Percentiles rank a stretch among this genome's conserved stretches.
phyloP scores from a whole-genome alignment of 2,888 invertebrate species.

The Listrodromus nycthemerus region DNA sequence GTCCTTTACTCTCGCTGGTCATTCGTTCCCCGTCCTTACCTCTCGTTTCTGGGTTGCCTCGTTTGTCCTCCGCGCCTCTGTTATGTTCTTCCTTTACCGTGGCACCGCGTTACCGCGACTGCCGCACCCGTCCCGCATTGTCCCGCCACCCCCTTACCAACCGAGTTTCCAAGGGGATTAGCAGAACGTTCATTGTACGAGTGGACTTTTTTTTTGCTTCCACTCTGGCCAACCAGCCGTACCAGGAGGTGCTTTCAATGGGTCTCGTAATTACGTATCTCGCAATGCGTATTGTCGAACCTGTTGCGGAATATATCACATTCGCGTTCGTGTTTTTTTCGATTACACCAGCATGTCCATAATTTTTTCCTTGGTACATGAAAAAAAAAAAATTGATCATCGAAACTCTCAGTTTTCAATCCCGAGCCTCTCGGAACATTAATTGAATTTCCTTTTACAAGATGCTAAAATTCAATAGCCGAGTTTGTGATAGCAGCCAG shows the following conservation, averaged over 20 bases:
- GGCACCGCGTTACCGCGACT: conserved; percentile 30
- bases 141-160: conserved; percentile 9
- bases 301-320: neutral
- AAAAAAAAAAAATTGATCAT: neutral
- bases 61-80: neutral
- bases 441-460: too few species aligned
- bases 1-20: conserved; percentile 2
- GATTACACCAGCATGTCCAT: neutral
- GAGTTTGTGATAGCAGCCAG: too few species aligned
- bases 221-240: neutral
- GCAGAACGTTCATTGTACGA: conserved; percentile 56
- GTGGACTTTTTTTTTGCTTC: conserved; percentile 18
- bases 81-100: conserved; percentile 18
- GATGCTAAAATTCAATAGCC: too few species aligned
- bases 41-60: conserved; percentile 38
- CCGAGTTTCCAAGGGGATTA: conserved; percentile 55
- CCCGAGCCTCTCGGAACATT: too few species aligned
- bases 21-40: conserved; percentile 26
- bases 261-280: neutral
- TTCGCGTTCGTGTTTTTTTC: neutral
- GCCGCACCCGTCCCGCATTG: conserved; percentile 37
- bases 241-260: neutral
- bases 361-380: neutral
- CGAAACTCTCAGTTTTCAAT: neutral
- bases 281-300: conserved; percentile 14